Evolutionary conservation across 2,797 vertebrate species (phyloP).

Genomic region (Anolis apletophallus): DNA sequence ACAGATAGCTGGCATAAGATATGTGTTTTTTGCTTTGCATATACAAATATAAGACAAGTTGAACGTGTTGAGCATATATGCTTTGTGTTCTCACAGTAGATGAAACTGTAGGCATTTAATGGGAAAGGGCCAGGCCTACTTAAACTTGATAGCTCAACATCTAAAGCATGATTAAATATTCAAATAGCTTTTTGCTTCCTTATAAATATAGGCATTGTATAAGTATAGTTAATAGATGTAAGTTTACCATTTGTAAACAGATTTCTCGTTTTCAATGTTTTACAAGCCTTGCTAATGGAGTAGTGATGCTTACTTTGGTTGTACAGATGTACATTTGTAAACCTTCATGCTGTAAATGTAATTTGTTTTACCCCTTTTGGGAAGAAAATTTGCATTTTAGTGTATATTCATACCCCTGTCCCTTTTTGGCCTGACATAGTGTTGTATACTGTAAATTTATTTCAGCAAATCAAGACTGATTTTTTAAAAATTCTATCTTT

Average conservation of each 20-base stretch:
- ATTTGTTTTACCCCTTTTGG: constrained; percentile 93
- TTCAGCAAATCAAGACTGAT: constrained; percentile 94
- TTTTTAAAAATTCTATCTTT: constrained; percentile 90
- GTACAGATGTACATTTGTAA: constrained; percentile 99
- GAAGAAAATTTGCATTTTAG: constrained; percentile 93
- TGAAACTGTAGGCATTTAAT: constrained; percentile 73
- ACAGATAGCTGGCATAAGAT: constrained; percentile 73
- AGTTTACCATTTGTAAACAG: constrained; percentile 90
- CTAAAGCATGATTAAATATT: constrained; percentile 89
- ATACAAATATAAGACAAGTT: constrained; percentile 76
- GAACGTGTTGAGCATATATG: constrained; percentile 77
- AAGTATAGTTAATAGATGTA: constrained; percentile 96
- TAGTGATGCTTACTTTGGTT: constrained; percentile 95
- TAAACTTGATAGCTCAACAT: constrained; percentile 84
- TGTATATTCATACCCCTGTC: constrained; percentile 94
- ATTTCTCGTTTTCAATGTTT: constrained; percentile 89
- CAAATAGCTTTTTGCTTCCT: constrained; percentile 89
- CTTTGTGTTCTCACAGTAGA: constrained; percentile 81
- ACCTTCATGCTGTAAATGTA: constrained; percentile 99
- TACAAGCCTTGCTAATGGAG: constrained; percentile 95
- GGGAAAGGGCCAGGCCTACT: constrained; percentile 81
- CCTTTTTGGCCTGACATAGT: constrained; percentile 91
- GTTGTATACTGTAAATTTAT: constrained; percentile 96
- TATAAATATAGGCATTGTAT: constrained; percentile 98
- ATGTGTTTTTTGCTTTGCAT: constrained; percentile 78